Evolutionary conservation across 2,888 invertebrate genomes (phyloP).

Genomic region (Crossocerus cetratus): DNA sequence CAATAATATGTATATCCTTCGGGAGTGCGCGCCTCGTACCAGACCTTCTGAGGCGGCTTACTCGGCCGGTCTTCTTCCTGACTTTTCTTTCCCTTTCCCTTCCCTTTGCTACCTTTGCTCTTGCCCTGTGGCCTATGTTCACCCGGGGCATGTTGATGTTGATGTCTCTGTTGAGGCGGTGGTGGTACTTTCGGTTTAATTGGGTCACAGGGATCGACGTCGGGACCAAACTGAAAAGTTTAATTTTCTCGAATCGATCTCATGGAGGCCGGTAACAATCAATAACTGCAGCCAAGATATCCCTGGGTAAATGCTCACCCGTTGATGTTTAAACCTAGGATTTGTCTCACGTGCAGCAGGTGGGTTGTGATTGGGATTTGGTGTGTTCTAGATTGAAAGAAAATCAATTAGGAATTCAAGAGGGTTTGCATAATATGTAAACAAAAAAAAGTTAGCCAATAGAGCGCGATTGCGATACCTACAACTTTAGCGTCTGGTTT

Average conservation of each 20-base stretch:
- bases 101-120: constrained; percentile 58
- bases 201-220: constrained; percentile 70
- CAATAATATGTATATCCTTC: constrained; percentile 91
- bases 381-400: constrained; percentile 15
- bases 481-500: constrained; percentile 45
- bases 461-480: constrained; percentile 33
- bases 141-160: constrained; percentile 11
- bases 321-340: constrained; percentile 54
- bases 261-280: neutral
- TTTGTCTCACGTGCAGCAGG: constrained; percentile 56
- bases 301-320: constrained; percentile 22
- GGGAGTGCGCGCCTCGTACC: constrained; percentile 89
- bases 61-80: constrained; percentile 53
- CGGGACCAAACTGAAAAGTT: constrained; percentile 57
- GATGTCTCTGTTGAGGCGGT: constrained; percentile 31
- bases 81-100: constrained; percentile 68
- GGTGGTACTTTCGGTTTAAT: constrained; percentile 32
- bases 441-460: neutral
- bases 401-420: neutral
- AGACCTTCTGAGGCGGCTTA: constrained; percentile 77
- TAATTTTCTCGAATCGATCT: neutral
- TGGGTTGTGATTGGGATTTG: constrained; percentile 58
- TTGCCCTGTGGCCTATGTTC: constrained; percentile 65
- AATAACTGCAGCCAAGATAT: neutral
- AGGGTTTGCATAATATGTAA: no score